Evolutionary conservation across 2,113 vertebrate genomes (phyloP).

Genomic region (Rhizomys pruinosus): DNA sequence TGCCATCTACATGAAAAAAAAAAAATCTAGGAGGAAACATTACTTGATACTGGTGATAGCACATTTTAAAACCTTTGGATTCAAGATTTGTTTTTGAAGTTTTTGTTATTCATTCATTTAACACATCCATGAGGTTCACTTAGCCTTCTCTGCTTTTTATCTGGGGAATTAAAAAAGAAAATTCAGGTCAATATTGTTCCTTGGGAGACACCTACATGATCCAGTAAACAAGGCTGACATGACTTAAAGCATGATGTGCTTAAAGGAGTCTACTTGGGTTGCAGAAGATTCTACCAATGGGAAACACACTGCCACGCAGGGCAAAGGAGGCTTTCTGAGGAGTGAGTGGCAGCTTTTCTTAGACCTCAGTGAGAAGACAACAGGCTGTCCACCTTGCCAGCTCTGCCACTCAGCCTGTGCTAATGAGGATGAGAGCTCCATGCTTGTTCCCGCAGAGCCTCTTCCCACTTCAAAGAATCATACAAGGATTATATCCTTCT

Average conservation of each 20-base stretch:
- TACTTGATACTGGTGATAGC: neutral
- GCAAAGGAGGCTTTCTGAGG: neutral
- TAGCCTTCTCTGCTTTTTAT: neutral
- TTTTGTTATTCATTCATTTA: conserved; percentile 13
- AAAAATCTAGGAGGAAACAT: neutral
- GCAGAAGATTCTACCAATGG: too few relatives aligned
- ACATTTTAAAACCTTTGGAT: conserved; percentile 7
- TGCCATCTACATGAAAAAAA: neutral
- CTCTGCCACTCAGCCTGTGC: neutral
- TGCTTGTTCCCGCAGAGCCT: neutral
- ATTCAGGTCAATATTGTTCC: neutral
- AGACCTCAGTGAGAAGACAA: neutral
- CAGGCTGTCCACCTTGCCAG: neutral
- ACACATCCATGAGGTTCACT: neutral
- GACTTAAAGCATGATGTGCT: neutral
- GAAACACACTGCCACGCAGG: too few relatives aligned
- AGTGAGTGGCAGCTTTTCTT: too few relatives aligned
- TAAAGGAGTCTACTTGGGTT: neutral
- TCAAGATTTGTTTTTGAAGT: conserved; percentile 16
- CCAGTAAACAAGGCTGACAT: neutral
- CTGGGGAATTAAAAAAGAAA: conserved; percentile 9
- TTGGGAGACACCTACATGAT: neutral
- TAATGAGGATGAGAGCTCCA: neutral
- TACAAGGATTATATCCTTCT: neutral
- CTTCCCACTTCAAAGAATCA: neutral